phyloP scores from a whole-genome alignment of 1,140 invertebrate species.

The Aleiodes sp. region DNA sequence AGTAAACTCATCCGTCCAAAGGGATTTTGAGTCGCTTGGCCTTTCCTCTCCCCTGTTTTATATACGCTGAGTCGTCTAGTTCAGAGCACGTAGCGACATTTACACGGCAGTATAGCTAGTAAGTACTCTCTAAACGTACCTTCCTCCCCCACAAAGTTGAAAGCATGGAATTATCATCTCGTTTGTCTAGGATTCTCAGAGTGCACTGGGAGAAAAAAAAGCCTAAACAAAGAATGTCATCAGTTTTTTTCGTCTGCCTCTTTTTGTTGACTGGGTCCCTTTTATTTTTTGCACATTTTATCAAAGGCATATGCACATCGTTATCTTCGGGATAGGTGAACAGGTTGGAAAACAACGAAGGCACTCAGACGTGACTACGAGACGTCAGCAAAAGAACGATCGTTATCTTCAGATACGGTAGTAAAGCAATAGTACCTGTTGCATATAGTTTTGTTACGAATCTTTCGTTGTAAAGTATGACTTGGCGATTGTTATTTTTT shows the following conservation, averaged over 20 bases:
- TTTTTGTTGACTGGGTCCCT: neutral
- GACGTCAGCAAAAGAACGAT: slow-evolving; percentile 31
- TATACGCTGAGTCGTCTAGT: slow-evolving; percentile 63
- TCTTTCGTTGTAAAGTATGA: slow-evolving; percentile 7
- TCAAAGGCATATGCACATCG: slow-evolving; percentile 2
- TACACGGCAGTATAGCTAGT: slow-evolving; percentile 47
- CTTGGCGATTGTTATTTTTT: slow-evolving; percentile 15
- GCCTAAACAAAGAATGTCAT: slow-evolving; percentile 3
- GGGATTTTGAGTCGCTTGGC: slow-evolving; percentile 47
- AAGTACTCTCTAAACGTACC: slow-evolving; percentile 37
- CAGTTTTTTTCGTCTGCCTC: neutral
- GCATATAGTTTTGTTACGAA: slow-evolving; percentile 16
- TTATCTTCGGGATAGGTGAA: neutral
- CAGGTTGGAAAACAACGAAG: slow-evolving; percentile 20
- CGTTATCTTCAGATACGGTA: slow-evolving; percentile 17
- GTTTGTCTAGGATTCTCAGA: slow-evolving; percentile 17
- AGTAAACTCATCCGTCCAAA: slow-evolving; percentile 56
- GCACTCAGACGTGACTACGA: slow-evolving; percentile 15
- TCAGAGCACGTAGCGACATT: slow-evolving; percentile 62
- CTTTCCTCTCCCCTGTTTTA: slow-evolving; percentile 64
- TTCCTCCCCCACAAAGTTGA: neutral
- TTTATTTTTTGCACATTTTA: slow-evolving; percentile 8
- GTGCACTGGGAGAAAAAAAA: neutral
- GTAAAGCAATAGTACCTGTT: slow-evolving; percentile 17
- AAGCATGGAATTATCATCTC: slow-evolving; percentile 4